Base-by-base conservation (phyloP, 2,888 invertebrate genomes). In the Malthinus seriepunctatus region DNA sequence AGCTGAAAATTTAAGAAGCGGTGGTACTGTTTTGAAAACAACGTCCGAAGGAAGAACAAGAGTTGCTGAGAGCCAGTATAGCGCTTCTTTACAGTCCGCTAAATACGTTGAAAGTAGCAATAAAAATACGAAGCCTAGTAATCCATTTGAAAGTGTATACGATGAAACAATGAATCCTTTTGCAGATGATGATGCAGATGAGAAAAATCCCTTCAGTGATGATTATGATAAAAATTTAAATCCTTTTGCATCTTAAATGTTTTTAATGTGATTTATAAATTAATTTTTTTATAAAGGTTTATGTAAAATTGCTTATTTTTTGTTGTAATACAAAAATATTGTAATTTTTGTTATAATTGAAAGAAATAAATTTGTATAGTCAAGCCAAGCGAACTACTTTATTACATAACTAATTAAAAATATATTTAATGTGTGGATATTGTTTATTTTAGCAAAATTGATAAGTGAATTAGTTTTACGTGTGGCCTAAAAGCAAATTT, bases 141-240 rank as follows among this genome's bases (percentile, higher is more conserved):
- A 39, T 77, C 74, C 70, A 68, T 72, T 33, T 72, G 75, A 10
- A 69, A 72, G 78, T 1, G 77, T 78, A 0, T 86, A 87, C 65
- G 86, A 87, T 68, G 84, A 85, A 53, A 66, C 81, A 0, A 86
- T 85, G 67, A 88, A 89, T 76, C 88, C 89, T 0, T 89, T 89
- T 69, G 82, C 74, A 32, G 74, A 78, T 32, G 72, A 75, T 31
- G 42, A 72, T 47, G 71, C 71, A 34, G 83, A 83, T 42, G 80
- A 82, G 1, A 79, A 75, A 11, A 86, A 85, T 69, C 85, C 87
- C 7, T 84, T 86, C 66, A 73, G 76, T 45, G 81, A 82, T 62
- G 87, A 89, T 73, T 90, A 90, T 72, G 90, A 91, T 77, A 87
- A 86, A 67, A 89, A 88, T 76, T 80, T 89, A 51, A 91, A 91